These are phyloP conservation scores for Melanogrammus aeglefinus DNA, from an alignment of 2,797 vertebrate genomes.

Conservation along the genomic window DNA sequence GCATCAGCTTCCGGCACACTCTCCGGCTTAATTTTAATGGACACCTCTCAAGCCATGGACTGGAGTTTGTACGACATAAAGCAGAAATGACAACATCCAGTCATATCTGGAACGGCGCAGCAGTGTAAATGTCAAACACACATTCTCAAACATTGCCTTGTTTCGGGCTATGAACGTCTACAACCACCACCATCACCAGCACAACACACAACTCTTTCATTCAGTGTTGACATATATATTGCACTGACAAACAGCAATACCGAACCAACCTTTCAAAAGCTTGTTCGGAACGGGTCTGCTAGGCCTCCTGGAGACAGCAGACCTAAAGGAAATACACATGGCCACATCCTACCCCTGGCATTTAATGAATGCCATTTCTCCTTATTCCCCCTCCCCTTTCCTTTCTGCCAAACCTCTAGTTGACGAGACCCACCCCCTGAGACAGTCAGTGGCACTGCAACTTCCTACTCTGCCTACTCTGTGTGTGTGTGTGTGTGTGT, in stretches of 20 bases:
- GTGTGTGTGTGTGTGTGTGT: conserved; percentile 3
- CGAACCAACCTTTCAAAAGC: neutral
- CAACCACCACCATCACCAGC: neutral
- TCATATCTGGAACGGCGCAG: neutral
- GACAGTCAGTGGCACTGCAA: conserved; percentile 5
- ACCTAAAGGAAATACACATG: neutral
- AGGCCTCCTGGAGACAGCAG: neutral
- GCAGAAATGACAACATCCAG: neutral
- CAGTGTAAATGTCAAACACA: neutral
- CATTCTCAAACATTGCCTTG: neutral
- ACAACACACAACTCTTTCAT: neutral
- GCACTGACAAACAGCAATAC: neutral
- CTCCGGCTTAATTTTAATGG: too few relatives aligned
- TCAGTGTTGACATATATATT: neutral
- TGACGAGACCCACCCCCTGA: conserved; percentile 9
- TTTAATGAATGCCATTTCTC: conserved; percentile 7
- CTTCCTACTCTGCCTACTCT: neutral
- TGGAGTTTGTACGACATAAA: neutral
- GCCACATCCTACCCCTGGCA: neutral
- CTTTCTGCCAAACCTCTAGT: conserved; percentile 12
- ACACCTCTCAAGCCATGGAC: too few relatives aligned
- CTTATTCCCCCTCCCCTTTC: neutral
- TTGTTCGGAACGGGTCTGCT: neutral
- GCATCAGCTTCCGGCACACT: neutral
- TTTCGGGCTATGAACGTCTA: neutral